phyloP scores from a whole-genome alignment of 2,113 vertebrate species.

The Morone saxatilis region DNA sequence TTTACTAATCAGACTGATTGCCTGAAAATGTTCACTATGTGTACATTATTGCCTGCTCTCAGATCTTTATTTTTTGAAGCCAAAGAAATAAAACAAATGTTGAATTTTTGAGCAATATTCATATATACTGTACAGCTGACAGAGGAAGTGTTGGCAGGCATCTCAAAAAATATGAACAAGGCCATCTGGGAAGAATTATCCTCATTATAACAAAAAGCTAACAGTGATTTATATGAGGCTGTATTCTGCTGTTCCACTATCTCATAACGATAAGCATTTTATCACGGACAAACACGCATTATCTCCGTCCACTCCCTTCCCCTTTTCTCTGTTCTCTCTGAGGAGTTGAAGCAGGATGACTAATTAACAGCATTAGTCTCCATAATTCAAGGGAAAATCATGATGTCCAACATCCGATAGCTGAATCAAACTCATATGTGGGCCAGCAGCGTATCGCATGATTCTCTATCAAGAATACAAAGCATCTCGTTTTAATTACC shows the following conservation, averaged over 20 bases:
- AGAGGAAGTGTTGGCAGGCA: slow-evolving; percentile 59
- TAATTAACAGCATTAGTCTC: slow-evolving; percentile 68
- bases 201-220: slow-evolving; percentile 71
- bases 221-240: slow-evolving; percentile 70
- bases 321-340: slow-evolving; percentile 27
- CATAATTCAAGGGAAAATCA: slow-evolving; percentile 43
- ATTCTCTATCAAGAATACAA: slow-evolving; percentile 10
- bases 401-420: slow-evolving; percentile 57
- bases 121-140: slow-evolving; percentile 23
- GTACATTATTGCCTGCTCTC: slow-evolving; percentile 7
- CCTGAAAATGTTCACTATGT: slow-evolving; percentile 12
- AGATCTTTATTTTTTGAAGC: slow-evolving; percentile 22
- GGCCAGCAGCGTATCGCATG: not conserved
- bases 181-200: slow-evolving; percentile 80
- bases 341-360: slow-evolving; percentile 53
- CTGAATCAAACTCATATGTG: slow-evolving; percentile 62
- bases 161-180: slow-evolving; percentile 64
- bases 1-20: slow-evolving; percentile 19
- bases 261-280: slow-evolving; percentile 71
- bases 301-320: slow-evolving; percentile 63
- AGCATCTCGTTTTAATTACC: slow-evolving; percentile 49
- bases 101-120: slow-evolving; percentile 29
- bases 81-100: slow-evolving; percentile 26
- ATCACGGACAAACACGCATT: slow-evolving; percentile 59
- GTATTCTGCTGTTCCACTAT: slow-evolving; percentile 63